Evolutionary conservation across 2,113 vertebrate species (phyloP).

Genomic region (Bufo bufo): DNA sequence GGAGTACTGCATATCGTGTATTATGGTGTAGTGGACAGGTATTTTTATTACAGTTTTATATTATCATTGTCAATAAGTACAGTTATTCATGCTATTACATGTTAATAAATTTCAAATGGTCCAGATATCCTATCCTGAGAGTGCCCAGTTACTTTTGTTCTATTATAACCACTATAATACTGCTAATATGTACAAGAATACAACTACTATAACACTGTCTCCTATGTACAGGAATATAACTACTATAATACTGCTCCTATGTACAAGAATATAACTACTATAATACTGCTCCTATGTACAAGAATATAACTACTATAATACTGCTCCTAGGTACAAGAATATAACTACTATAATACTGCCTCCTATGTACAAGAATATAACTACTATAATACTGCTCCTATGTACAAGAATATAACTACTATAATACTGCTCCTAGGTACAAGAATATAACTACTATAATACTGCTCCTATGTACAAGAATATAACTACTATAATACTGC

Average conservation of each 20-base stretch:
- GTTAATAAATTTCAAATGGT: too few relatives aligned
- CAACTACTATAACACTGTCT: too few relatives aligned
- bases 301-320: constrained; percentile 12
- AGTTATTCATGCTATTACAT: too few relatives aligned
- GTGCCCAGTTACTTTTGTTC: too few relatives aligned
- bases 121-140: too few relatives aligned
- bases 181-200: neutral
- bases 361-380: neutral
- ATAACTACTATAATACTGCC: constrained; percentile 9
- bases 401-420: neutral
- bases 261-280: constrained; percentile 14
- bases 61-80: too few relatives aligned
- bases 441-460: constrained; percentile 1
- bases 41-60: too few relatives aligned
- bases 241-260: neutral
- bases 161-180: constrained; percentile 18
- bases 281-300: constrained; percentile 4
- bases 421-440: neutral
- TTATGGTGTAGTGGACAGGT: too few relatives aligned
- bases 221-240: neutral
- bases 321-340: neutral
- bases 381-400: constrained; percentile 9
- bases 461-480: neutral
- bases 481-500: constrained; percentile 19
- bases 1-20: too few relatives aligned